phyloP scores from a whole-genome alignment of 2,113 vertebrate genomes.

The Tretioscincus oriximinensis region DNA sequence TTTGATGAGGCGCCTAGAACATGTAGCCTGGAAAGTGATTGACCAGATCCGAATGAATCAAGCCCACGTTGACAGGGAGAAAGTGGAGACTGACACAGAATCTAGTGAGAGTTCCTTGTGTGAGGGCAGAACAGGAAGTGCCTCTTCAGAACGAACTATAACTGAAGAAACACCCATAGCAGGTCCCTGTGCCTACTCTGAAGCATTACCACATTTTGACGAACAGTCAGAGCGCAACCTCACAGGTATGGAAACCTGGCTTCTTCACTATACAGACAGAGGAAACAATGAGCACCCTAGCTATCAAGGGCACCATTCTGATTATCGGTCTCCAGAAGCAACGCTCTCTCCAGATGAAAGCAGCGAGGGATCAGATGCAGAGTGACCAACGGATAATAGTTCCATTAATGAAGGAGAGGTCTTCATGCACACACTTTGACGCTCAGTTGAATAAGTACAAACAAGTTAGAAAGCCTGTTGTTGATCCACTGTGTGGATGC shows the following conservation, averaged over 20 bases:
- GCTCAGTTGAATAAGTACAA: too few relatives aligned
- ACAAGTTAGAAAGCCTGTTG: too few relatives aligned
- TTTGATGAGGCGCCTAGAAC: slow-evolving; percentile 64
- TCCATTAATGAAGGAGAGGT: neutral
- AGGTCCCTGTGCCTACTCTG: accelerated
- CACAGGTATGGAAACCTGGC: neutral
- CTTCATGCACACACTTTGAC: neutral
- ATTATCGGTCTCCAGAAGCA: neutral
- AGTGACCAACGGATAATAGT: neutral
- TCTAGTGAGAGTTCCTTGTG: accelerated
- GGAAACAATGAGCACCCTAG: neutral
- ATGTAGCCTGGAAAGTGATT: slow-evolving; percentile 69
- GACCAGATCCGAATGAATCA: slow-evolving; percentile 53
- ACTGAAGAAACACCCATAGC: accelerated
- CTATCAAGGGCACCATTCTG: neutral
- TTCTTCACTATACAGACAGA: neutral
- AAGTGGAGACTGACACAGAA: accelerated
- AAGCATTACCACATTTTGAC: accelerated
- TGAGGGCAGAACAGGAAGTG: accelerated
- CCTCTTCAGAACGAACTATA: accelerated
- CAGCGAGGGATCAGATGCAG: slow-evolving; percentile 10
- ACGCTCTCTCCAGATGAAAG: slow-evolving; percentile 5
- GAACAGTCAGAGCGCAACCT: neutral
- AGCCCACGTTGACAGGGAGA: accelerated
- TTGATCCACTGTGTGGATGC: too few relatives aligned